Base-by-base conservation (phyloP, 2,113 vertebrate genomes). In the Apus apus region DNA sequence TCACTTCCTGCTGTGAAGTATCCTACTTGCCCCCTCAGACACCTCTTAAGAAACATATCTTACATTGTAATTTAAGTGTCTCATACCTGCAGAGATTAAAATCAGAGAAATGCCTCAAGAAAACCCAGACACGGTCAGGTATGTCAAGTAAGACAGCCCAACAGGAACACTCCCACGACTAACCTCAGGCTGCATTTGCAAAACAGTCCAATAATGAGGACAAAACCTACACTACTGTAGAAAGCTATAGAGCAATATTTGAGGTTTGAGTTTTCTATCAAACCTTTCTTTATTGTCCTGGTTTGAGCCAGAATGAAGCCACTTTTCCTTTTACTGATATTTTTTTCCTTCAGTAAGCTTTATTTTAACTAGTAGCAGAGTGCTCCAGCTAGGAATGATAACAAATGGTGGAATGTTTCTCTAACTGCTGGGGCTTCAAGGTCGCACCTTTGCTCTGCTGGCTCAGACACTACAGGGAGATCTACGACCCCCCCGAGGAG, bases 171-270 rank as follows among this genome's bases (percentile, higher is more conserved):
- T 15, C 12, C 23, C 13, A 2, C 1, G 9, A 48, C 9, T 11
- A 48, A 30, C 50, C 51, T 60, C 80, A 13, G 0, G 0, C 11
- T 11, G 46, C 22, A 6, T 10, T 32, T 40, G 15, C 46, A 43
- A 45, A 38, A 16, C 2, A 1, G 3, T 4, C 25, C 5, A 9
- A 3, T 2, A 66, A 11, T 0, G 2, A 36, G 7, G 40, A 36
- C 29, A 72, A 60, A 22, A 25, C 12, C 43, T 38, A 34, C 21
- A 14, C 2, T 7, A 38, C 11, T 6, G 21, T 1, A 34, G 3
- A 70, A 54, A 65, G 81, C 61, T 61, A 8, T 1, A 4, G 5
- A 25, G 48, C 21, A 38, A 6, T 9, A 36, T 6, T 1, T 75
- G 70, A 86, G 70, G 21, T 21, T 64, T 15, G 34, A 73, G 58